Evolutionary conservation across 2,113 vertebrate species (phyloP).

Genomic region (Festucalex cinctus): DNA sequence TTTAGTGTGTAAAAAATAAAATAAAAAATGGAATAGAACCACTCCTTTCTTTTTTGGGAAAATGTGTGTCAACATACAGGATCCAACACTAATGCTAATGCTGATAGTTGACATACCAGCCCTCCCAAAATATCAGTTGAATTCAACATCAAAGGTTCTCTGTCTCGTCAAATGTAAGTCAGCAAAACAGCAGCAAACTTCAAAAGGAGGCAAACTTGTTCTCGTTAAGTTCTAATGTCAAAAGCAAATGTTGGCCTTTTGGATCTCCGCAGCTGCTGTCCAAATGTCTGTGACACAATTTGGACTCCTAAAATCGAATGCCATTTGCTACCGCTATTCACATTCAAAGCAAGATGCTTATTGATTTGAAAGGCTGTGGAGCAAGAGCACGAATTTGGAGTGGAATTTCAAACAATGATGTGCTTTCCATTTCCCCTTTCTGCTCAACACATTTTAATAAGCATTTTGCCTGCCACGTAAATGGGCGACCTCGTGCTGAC

Average conservation of each 20-base stretch:
- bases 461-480: not conserved
- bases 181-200: not conserved
- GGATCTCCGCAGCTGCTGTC: not conserved
- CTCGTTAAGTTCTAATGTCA: not conserved
- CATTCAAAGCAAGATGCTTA: not conserved
- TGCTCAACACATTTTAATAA: not conserved
- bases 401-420: not conserved
- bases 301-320: not conserved
- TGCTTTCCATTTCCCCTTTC: no score
- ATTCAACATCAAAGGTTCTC: constrained; percentile 36
- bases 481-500: not conserved
- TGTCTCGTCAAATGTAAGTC: no score
- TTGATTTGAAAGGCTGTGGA: not conserved
- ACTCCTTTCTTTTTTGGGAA: no score
- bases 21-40: no score
- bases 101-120: no score
- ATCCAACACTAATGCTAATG: no score
- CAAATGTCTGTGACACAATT: not conserved
- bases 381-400: not conserved
- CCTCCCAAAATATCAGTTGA: constrained; percentile 4
- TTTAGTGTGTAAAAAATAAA: no score
- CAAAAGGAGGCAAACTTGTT: not conserved
- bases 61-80: no score
- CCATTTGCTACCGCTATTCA: not conserved
- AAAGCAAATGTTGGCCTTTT: not conserved